Evolutionary conservation across 2,888 invertebrate species (phyloP).

Genomic region (Eupithecia dodoneata): DNA sequence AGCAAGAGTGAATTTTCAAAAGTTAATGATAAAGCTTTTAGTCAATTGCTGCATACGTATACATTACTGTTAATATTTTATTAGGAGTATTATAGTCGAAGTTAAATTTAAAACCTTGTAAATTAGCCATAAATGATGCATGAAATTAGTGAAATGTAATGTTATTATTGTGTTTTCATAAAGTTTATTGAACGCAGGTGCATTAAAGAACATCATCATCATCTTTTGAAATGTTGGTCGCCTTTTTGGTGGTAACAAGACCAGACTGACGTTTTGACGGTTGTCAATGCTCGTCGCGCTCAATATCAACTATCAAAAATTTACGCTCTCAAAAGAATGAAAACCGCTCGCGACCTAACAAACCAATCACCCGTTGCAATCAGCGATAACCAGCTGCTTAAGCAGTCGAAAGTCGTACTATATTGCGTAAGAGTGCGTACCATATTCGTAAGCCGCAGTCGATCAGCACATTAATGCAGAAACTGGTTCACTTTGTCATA

Average conservation of each 20-base stretch:
- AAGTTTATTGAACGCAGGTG: background rate
- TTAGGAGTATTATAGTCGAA: too few relatives aligned
- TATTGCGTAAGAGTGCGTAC: background rate
- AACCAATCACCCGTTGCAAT: too few relatives aligned
- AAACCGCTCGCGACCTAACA: background rate
- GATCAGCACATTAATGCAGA: slow-evolving; percentile 6
- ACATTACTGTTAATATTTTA: too few relatives aligned
- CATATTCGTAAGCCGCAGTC: background rate
- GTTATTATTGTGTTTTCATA: too few relatives aligned
- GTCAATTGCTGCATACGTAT: background rate
- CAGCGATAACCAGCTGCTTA: too few relatives aligned
- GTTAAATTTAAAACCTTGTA: too few relatives aligned
- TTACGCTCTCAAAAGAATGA: background rate
- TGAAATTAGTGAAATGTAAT: too few relatives aligned
- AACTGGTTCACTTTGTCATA: slow-evolving; percentile 46
- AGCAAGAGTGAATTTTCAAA: slow-evolving; percentile 49
- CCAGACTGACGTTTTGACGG: background rate
- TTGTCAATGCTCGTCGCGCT: background rate
- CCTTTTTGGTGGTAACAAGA: background rate
- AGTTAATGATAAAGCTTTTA: slow-evolving; percentile 43
- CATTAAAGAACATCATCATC: background rate
- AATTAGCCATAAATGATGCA: too few relatives aligned
- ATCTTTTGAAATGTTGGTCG: background rate
- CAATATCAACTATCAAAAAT: background rate
- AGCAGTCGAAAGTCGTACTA: too few relatives aligned